phyloP scores from a whole-genome alignment of 2,888 invertebrate genomes.

The Synergus japonicus region DNA sequence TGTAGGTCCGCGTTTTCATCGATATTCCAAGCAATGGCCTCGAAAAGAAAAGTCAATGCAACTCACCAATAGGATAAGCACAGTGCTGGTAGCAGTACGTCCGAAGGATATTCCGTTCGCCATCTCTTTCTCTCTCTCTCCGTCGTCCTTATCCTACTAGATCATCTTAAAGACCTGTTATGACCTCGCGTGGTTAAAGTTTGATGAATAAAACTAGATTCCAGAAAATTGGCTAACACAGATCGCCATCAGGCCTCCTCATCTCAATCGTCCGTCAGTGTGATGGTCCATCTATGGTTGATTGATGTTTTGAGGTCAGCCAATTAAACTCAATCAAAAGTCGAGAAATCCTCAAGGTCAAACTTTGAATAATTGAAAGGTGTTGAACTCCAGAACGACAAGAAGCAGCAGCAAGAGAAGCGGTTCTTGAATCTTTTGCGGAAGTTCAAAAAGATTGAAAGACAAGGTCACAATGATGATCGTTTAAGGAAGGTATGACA shows the following conservation, averaged over 20 bases:
- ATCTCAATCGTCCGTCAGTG: slow-evolving; percentile 22
- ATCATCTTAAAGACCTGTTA: slow-evolving; percentile 62
- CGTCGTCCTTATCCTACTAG: slow-evolving; percentile 64
- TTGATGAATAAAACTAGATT: not conserved
- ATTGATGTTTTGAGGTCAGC: slow-evolving; percentile 1
- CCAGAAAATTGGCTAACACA: slow-evolving; percentile 3
- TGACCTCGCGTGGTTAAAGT: not conserved
- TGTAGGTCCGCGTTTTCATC: slow-evolving; percentile 40
- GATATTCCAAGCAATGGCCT: slow-evolving; percentile 40
- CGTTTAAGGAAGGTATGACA: not conserved
- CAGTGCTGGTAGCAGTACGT: slow-evolving; percentile 71
- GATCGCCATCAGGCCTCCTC: slow-evolving; percentile 10
- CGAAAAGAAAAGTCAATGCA: slow-evolving; percentile 40
- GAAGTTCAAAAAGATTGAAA: not conserved
- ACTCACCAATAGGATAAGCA: slow-evolving; percentile 74
- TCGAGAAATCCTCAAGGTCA: not conserved
- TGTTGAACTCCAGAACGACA: not conserved
- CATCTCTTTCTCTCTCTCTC: slow-evolving; percentile 68
- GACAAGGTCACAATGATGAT: slow-evolving; percentile 1
- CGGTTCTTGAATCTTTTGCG: not conserved
- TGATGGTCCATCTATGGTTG: slow-evolving; percentile 3
- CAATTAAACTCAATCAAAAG: not conserved
- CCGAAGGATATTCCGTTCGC: slow-evolving; percentile 69
- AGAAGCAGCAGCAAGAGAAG: not conserved
- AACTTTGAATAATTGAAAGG: not conserved